Evolutionary conservation across 2,113 vertebrate genomes (phyloP), one percentile per base, ranked within the genome.

Genomic region (Xiphorhynchus elegans): DNA sequence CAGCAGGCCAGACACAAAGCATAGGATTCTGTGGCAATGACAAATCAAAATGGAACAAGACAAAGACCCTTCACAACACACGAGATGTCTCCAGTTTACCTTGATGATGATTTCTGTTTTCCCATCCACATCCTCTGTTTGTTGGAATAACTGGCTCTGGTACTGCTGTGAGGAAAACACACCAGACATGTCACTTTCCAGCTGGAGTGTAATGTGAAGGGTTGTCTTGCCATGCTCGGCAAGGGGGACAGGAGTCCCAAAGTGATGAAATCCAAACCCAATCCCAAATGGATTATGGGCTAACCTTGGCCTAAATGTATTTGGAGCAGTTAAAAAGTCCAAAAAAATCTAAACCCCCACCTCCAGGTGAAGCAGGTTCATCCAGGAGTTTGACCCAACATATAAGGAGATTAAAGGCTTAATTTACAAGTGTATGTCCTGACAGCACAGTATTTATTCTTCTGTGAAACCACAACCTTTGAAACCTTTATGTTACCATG

Each of bases 61-160:
- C 46, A 53, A 75, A 78, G 39, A 23, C 17, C n/a, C 44, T 39
- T 50, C 17, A 11, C 10, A 53, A 88, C 44, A 53, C 0, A 53
- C 0, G 0, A 60, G 73, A 21, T 29, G 29, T 3, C 31, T 39
- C 28, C 78, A 66, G 37, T 98, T 84, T 97, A 98, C 99, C 83
- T 99, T 98, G 85, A 99, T 98, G 96, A 99, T 98, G 95, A 99
- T 98, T 97, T 99, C 98, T n/a, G 98, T 97, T 94, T 99, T 99
- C 53, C 96, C 95, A n/a, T 99, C 98, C 2, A 98, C 96, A 39
- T 98, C 98, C 31, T 99, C 99, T 17, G 98, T 52, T 20, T 97
- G 98, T 52, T 98, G 98, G 77, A 99, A 99, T 13, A 98, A 96
- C 95, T 98, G 98, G 97, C 87, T 98, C 96, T 98, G 98, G 93